Base-by-base conservation (phyloP, 2,797 vertebrate genomes). In the Podarcis lilfordi region DNA sequence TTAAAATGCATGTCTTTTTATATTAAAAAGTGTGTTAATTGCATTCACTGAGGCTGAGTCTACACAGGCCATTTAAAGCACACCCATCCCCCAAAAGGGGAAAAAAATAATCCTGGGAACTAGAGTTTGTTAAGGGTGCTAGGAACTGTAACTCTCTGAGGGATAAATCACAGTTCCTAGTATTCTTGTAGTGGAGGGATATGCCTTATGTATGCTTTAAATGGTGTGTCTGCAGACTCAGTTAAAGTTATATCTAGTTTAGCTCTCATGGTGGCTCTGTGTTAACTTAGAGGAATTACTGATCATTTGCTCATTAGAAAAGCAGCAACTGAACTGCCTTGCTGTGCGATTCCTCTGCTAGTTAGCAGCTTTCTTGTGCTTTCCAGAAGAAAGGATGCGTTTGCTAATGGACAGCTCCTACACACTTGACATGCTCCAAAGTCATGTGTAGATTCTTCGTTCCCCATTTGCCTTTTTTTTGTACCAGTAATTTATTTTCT, bases 401-500 rank as follows among this genome's bases (percentile, higher is more conserved):
- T 32, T 74, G n/a, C 4, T 15, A 35, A 59, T 35, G 45, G 40
- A 50, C 40, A 68, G 11, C n/a, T 85, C 40, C 37, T 35, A 66
- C 32, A 27, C 15, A 59, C 8, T 61, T 23, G 10, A 64, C 75
- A 10, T 76, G 9, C 61, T 40, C 23, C 21, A 68, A 82, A 76
- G 25, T 37, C 8, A 82, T 19, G 85, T 15, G 7, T 25, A 4
- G 5, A 55, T 35, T 32, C 32, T 32, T 55, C 80, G 37, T 2
- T 3, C 9, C 82, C 91, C n/a, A 5, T 50, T 59, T 82, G 3
- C 5, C 61, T 69, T 83, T 64, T 43, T 43, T 71, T 5, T 69
- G 50, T 86, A 78, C 40, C 17, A 27, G 50, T 69, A 84, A 37
- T 32, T 91, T 90, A 89, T 89, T 90, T 69, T 82, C 27, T 59